Evolutionary conservation across 2,797 vertebrate genomes (phyloP).

Genomic region (Pangasius sanitwongsei): DNA sequence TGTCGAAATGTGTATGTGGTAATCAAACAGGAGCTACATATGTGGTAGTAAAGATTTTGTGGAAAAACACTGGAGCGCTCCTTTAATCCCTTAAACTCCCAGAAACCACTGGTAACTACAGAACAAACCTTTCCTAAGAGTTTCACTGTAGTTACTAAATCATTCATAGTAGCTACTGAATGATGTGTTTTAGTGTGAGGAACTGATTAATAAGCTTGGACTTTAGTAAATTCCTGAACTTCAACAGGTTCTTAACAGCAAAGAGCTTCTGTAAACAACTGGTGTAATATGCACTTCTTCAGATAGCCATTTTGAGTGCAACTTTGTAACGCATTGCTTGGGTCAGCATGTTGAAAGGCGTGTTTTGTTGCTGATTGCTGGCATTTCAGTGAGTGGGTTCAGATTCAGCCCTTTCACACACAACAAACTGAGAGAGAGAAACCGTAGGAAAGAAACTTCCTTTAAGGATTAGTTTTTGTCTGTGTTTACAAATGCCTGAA

Average conservation of each 20-base stretch:
- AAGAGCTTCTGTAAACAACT: not conserved
- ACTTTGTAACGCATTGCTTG: slow-evolving; percentile 1
- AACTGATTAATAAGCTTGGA: not conserved
- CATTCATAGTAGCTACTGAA: not conserved
- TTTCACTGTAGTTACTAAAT: not conserved
- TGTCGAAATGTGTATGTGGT: not conserved
- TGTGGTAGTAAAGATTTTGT: not conserved
- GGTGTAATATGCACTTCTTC: not conserved
- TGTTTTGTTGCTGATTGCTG: slow-evolving; percentile 29
- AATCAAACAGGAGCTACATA: not conserved
- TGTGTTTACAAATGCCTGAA: not conserved
- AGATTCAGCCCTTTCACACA: not conserved
- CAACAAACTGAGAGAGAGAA: not conserved
- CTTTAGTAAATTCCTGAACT: not conserved
- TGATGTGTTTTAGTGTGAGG: not conserved
- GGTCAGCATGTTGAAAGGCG: slow-evolving; percentile 13
- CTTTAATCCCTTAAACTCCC: not conserved
- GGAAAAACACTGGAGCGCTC: not conserved
- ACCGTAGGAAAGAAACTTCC: slow-evolving; percentile 3
- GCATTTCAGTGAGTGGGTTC: slow-evolving; percentile 29
- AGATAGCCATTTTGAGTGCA: not conserved
- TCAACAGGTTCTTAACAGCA: not conserved
- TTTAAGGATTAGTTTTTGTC: not conserved
- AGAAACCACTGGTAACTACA: not conserved
- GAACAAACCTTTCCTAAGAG: not conserved